These are phyloP conservation scores for Lepidocolaptes lacrymiger DNA, from an alignment of 2,797 vertebrate species.

Conservation along the genomic window DNA sequence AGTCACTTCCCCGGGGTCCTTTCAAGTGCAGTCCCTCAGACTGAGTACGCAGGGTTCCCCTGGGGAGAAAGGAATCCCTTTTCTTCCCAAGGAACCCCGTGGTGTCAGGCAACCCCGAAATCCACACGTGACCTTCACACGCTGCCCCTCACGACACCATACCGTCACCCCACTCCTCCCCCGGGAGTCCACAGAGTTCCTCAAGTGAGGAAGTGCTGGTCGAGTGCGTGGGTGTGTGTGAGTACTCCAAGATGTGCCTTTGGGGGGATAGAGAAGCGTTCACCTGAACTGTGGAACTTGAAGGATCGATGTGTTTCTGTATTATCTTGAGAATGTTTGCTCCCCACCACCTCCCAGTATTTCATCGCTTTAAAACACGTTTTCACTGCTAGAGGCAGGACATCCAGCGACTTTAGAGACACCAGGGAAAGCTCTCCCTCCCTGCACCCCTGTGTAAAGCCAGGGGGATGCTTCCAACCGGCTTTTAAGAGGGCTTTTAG, in stretches of 20 bases:
- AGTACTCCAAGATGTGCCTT: neutral
- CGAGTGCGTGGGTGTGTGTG: neutral
- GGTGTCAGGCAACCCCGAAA: neutral
- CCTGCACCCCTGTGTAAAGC: neutral
- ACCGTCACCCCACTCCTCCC: neutral
- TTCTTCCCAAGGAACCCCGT: neutral
- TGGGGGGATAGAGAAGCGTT: neutral
- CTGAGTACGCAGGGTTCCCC: rapidly evolving
- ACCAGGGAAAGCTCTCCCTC: neutral
- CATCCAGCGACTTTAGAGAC: rapidly evolving
- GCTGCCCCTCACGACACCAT: neutral
- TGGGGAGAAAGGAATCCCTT: neutral
- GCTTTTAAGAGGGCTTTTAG: neutral
- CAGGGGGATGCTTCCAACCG: neutral
- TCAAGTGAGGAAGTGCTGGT: neutral
- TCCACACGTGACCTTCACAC: neutral
- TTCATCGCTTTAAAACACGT: neutral
- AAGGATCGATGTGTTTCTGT: neutral
- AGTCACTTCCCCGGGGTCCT: neutral
- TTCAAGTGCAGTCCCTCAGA: neutral
- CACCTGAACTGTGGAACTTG: neutral
- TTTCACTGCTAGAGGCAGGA: neutral
- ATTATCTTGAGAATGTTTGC: neutral
- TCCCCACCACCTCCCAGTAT: neutral
- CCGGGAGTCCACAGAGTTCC: neutral